Conservation (phyloP, 2,797 vertebrate species). For the Octomys mimax region DNA sequence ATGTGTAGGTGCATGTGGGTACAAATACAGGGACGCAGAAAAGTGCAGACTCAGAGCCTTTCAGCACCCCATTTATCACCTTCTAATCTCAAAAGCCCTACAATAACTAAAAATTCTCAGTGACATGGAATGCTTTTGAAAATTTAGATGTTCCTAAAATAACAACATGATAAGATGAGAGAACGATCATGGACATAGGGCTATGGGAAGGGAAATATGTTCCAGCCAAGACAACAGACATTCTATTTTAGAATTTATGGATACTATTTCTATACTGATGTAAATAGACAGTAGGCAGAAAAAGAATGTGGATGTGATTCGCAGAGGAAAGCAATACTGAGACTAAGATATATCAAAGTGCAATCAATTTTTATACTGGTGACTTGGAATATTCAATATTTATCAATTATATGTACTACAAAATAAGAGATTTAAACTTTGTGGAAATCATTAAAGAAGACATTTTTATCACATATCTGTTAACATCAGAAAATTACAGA, state of each 20-base stretch:
- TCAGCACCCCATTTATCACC: neutral
- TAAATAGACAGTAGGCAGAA: constrained; percentile 12
- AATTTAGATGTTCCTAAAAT: constrained; percentile 24
- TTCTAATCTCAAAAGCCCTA: constrained; percentile 37
- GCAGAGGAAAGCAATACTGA: constrained; percentile 59
- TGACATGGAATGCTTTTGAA: neutral
- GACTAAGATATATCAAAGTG: constrained; percentile 46
- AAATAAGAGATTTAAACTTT: constrained; percentile 61
- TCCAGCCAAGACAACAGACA: constrained; percentile 18
- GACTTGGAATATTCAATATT: constrained; percentile 56
- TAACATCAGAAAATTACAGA: constrained; percentile 60
- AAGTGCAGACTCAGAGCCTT: too few relatives aligned
- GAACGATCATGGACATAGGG: neutral
- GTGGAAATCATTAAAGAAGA: constrained; percentile 48
- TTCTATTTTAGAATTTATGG: constrained; percentile 39
- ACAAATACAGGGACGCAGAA: neutral
- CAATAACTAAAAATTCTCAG: neutral
- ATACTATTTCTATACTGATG: constrained; percentile 46
- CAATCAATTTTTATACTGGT: constrained; percentile 69
- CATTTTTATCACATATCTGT: constrained; percentile 51
- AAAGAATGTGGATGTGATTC: constrained; percentile 40
- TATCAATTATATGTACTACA: constrained; percentile 64
- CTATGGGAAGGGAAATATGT: neutral
- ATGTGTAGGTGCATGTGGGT: neutral
- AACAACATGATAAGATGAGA: constrained; percentile 18